Evolutionary conservation across 1,140 invertebrate genomes (phyloP), one percentile per base, ranked within the genome.

Genomic region (Drosophila ambigua): DNA sequence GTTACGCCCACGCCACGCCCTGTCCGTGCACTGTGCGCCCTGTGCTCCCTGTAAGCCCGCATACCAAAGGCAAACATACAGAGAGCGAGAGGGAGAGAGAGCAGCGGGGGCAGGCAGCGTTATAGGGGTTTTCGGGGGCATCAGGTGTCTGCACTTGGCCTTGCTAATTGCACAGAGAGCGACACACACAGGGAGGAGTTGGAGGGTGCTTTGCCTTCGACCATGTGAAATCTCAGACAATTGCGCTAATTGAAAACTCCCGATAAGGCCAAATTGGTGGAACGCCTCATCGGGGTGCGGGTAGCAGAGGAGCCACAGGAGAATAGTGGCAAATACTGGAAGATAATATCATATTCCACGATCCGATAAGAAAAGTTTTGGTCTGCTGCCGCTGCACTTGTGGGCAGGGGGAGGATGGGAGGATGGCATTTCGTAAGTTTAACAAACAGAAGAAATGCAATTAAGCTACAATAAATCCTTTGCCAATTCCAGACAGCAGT

Each of bases 101-200:
- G n/a, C 28, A 35, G 23, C 0, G 7, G 31, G 24, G 6, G n/a
- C 35, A 39, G 35, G 11, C 35, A 39, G 4, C 4, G 35, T 11
- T 11, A 39, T 39, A 39, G 11, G 35, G 35, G 35, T 13, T 39
- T 39, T 13, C 35, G 28, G 48, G 64, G 81, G 77, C 80, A 76
- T 72, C 78, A 88, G 82, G 83, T 87, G 83, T 87, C 83, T 88
- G 82, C 81, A 85, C 80, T 84, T 84, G 80, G 81, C 80, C 80
- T 69, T 84, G 80, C 80, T 84, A 84, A 84, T 84, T 84, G 80
- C 80, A 84, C 64, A 68, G 57, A 28, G 43, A n/a, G 20, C 7
- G 23, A 43, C 43, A 26, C 35, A 48, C 13, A 16, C 20, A 20
- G 4, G 4, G 9, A 39, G 11, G 2, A 13, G 35, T 4, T 1